These are phyloP conservation scores for Lampris megalopsis DNA, from an alignment of 2,113 vertebrate genomes.

Conservation along the genomic window DNA sequence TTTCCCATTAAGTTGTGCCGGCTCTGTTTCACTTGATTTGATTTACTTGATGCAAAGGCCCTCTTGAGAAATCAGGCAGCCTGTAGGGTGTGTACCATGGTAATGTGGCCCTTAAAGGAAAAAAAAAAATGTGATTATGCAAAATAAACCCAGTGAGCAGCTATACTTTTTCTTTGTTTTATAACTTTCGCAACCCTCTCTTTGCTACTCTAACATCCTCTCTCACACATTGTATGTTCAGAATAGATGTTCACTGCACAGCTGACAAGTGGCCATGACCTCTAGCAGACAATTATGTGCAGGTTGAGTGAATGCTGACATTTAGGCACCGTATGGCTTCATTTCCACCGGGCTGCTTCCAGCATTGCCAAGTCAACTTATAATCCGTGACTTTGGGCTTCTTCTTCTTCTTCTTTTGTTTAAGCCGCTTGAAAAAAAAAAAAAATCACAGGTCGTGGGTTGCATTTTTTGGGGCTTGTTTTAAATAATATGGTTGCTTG, in stretches of 20 bases:
- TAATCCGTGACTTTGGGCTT: too few relatives aligned
- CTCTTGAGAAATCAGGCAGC: conserved; percentile 61
- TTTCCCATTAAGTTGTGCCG: conserved; percentile 60
- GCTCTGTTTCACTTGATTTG: conserved; percentile 67
- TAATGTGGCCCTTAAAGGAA: conserved; percentile 56
- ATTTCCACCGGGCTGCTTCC: not conserved
- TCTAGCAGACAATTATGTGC: conserved; percentile 1
- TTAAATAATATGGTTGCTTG: too few relatives aligned
- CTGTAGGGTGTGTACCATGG: conserved; percentile 52
- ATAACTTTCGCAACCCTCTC: not conserved
- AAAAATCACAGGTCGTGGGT: too few relatives aligned
- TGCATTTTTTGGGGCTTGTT: too few relatives aligned
- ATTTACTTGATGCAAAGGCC: conserved; percentile 68
- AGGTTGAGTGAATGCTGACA: conserved; percentile 1
- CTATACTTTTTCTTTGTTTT: not conserved
- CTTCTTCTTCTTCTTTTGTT: too few relatives aligned
- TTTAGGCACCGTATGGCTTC: not conserved
- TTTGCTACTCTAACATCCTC: too few relatives aligned
- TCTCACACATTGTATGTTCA: too few relatives aligned
- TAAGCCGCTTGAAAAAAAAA: too few relatives aligned
- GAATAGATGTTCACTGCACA: too few relatives aligned
- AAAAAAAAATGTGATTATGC: conserved; percentile 46
- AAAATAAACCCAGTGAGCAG: too few relatives aligned
- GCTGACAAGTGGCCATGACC: conserved; percentile 11
- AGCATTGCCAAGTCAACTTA: too few relatives aligned